These are phyloP conservation scores for Diachasma alloeum DNA, from an alignment of 1,140 invertebrate genomes.

Conservation along the genomic window DNA sequence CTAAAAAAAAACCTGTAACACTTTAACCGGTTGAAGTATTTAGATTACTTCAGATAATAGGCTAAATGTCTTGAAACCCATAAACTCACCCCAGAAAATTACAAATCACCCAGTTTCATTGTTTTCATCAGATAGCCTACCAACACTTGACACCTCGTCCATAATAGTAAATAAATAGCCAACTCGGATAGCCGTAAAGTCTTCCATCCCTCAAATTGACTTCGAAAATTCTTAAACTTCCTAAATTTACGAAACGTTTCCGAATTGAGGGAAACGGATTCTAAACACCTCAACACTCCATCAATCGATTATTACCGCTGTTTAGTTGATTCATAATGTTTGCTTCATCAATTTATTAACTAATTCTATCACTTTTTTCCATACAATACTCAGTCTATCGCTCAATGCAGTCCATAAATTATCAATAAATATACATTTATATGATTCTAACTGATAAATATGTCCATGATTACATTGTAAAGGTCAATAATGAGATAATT, in stretches of 20 bases:
- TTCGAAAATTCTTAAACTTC: too few relatives aligned
- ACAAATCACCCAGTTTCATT: background rate
- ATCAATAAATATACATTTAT: too few relatives aligned
- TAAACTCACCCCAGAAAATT: background rate
- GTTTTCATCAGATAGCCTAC: background rate
- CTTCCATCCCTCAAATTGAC: background rate
- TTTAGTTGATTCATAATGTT: background rate
- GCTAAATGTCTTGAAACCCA: background rate
- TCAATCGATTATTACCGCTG: background rate
- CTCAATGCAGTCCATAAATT: too few relatives aligned
- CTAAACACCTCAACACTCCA: background rate
- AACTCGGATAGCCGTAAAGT: background rate
- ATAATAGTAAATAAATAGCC: background rate
- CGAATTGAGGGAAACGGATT: conserved; percentile 12
- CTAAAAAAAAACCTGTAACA: background rate
- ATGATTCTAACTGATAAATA: too few relatives aligned
- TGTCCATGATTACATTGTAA: too few relatives aligned
- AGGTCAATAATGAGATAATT: too few relatives aligned
- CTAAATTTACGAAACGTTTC: conserved; percentile 70
- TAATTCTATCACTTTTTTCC: background rate
- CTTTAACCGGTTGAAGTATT: background rate
- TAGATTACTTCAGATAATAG: background rate
- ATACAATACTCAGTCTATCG: too few relatives aligned
- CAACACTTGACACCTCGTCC: background rate
- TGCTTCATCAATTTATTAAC: background rate